Base-by-base conservation (phyloP, 2,113 vertebrate species). In the Leptodactylus fuscus region DNA sequence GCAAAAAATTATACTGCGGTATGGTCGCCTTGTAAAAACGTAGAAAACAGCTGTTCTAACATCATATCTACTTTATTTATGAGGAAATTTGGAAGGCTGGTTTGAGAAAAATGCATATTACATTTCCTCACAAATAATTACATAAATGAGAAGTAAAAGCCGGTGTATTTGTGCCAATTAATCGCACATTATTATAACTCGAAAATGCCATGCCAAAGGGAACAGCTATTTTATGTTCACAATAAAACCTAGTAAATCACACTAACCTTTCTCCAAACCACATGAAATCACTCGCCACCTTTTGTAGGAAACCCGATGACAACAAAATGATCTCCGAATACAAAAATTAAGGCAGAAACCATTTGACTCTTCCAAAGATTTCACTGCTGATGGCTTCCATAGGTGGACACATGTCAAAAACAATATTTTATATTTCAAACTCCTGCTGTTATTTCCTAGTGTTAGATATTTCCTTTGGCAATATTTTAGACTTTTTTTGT, bases 241-340 rank as follows among this genome's bases (percentile, higher is more conserved):
- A 82, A 51, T 73, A 74, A 24, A 70, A 83, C 22, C 51, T 74
- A 83, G 65, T 83, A 83, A 83, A 74, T 82, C 81, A 74, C 22
- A 70, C 32, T 83, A 74, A 73, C 81, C 69, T 83, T 83, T 83
- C 53, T 51, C 48, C 32, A 74, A 41, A 83, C 65, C 67, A 58
- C 51, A 44, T 83, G 69, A 36, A 48, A 55, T 83, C 65, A 83
- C 36, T 53, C 44, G 6, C 69, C 51, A 58, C 48, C 34, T 83
- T 75, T 60, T 60, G 58, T 76, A 67, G 58, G 4, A 32, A 78
- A 67, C 44, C 62, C 44, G 29, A 77, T 76, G 71, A 76, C 41
- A 76, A 34, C 53, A 58, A 84, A 84, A 78, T 74, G 67, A 73
- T 82, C 69, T 32, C 34, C 24, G 38, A 77, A 85, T 67, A 48